Conservation (phyloP, 2,888 invertebrate species). For the Drosophila parthenogenetica region DNA sequence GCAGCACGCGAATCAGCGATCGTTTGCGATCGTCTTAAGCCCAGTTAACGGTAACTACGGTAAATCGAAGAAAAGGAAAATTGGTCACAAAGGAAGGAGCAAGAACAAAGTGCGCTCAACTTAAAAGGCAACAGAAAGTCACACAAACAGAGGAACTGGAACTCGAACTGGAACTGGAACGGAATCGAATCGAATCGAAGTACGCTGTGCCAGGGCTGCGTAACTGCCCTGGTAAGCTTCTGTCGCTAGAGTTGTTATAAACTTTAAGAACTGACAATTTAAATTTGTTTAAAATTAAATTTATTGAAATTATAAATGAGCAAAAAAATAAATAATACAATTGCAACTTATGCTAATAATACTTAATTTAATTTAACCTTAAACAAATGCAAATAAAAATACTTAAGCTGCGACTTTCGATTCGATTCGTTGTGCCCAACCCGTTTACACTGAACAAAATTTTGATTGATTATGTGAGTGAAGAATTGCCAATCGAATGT, state of each 20-base stretch:
- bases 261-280: not conserved
- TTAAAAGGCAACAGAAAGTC: slow-evolving; percentile 30
- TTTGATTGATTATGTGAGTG: slow-evolving; percentile 8
- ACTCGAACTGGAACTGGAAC: slow-evolving; percentile 2
- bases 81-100: slow-evolving; percentile 29
- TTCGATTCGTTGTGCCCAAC: not conserved
- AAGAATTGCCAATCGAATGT: slow-evolving; percentile 14
- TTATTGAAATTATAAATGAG: slow-evolving; percentile 21
- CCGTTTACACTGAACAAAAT: slow-evolving; percentile 10
- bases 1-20: slow-evolving; percentile 24
- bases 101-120: slow-evolving; percentile 60
- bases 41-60: slow-evolving; percentile 36
- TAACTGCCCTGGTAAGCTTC: not conserved
- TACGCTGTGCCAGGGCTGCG: not conserved
- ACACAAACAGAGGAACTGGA: slow-evolving; percentile 13
- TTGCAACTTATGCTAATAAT: slow-evolving; percentile 15
- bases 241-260: slow-evolving; percentile 13
- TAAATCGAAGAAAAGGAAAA: slow-evolving; percentile 28
- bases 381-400: slow-evolving; percentile 5
- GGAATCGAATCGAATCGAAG: slow-evolving; percentile 27
- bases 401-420: slow-evolving; percentile 8
- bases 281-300: slow-evolving; percentile 4
- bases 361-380: slow-evolving; percentile 1
- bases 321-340: slow-evolving; percentile 17
- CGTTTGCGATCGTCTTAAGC: slow-evolving; percentile 10